phyloP scores from a whole-genome alignment of 1,140 invertebrate genomes.

The Philopotamus ludificatus region DNA sequence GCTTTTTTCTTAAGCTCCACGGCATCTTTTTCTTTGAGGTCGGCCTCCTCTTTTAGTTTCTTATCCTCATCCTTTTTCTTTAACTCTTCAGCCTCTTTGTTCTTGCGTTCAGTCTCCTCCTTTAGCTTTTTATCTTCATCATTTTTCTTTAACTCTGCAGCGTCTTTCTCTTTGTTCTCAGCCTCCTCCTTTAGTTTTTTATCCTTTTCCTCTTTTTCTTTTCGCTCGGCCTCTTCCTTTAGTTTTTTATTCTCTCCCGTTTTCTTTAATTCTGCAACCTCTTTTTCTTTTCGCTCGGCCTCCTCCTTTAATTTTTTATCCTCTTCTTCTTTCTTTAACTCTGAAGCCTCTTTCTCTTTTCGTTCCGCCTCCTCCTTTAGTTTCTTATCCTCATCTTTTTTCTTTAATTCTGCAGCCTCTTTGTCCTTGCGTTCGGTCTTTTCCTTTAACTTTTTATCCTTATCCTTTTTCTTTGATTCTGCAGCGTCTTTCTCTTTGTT shows the following conservation, averaged over 20 bases:
- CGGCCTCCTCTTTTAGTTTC: slow-evolving; percentile 34
- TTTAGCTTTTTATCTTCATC: slow-evolving; percentile 35
- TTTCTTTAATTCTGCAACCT: slow-evolving; percentile 24
- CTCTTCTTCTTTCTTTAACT: too few relatives aligned
- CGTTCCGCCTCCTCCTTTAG: too few relatives aligned
- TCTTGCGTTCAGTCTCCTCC: slow-evolving; percentile 26
- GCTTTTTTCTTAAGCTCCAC: too few relatives aligned
- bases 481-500: too few relatives aligned
- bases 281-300: slow-evolving; percentile 19
- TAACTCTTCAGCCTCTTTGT: slow-evolving; percentile 35
- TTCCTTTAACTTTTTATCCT: too few relatives aligned
- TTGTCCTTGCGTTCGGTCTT: too few relatives aligned
- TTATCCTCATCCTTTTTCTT: slow-evolving; percentile 22
- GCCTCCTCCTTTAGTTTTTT: slow-evolving; percentile 28
- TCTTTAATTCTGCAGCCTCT: too few relatives aligned
- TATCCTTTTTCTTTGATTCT: too few relatives aligned
- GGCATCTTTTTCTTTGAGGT: slow-evolving; percentile 43
- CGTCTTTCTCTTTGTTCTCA: slow-evolving; percentile 35
- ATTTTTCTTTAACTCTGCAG: slow-evolving; percentile 23
- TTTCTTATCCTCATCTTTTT: too few relatives aligned
- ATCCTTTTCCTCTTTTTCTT: slow-evolving; percentile 29
- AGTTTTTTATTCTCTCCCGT: slow-evolving; percentile 33
- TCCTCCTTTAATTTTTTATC: too few relatives aligned
- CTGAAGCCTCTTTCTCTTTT: too few relatives aligned
- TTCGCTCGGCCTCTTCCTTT: slow-evolving; percentile 37